Evolutionary conservation across 2,113 vertebrate genomes (phyloP).

Genomic region (Colistium nudipinnis): DNA sequence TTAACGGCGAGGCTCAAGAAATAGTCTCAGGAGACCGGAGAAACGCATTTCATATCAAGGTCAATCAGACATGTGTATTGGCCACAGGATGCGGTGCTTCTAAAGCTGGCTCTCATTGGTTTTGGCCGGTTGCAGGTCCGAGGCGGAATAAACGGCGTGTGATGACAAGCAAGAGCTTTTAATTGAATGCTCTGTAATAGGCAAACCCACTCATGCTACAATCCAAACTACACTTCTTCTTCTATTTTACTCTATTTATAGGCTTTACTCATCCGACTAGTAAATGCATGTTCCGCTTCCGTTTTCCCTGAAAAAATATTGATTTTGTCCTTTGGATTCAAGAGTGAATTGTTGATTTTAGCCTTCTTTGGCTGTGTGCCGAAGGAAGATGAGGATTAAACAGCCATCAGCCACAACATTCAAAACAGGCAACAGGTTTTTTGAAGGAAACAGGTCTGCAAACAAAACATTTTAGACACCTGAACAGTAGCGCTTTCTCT

Average conservation of each 20-base stretch:
- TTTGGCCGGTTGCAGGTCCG: background rate
- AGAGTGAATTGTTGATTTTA: too few species aligned
- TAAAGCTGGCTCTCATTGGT: background rate
- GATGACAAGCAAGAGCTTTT: background rate
- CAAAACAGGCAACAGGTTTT: too few species aligned
- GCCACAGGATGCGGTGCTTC: background rate
- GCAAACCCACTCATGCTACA: background rate
- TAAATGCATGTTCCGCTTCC: too few species aligned
- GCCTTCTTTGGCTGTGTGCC: background rate
- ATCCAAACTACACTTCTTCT: background rate
- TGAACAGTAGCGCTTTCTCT: too few species aligned
- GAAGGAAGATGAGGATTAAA: background rate
- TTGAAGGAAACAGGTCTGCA: background rate
- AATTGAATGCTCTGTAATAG: background rate
- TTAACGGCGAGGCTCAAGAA: background rate
- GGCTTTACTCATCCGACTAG: too few species aligned
- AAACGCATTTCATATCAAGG: background rate
- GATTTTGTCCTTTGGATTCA: too few species aligned
- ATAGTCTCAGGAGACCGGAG: background rate
- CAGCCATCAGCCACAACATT: too few species aligned
- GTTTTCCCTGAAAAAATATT: too few species aligned
- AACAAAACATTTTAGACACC: background rate
- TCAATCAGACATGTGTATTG: background rate
- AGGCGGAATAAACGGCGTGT: background rate
- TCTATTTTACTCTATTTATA: background rate